Base-by-base conservation (phyloP, 2,797 vertebrate species). In the Aselliscus stoliczkanus region DNA sequence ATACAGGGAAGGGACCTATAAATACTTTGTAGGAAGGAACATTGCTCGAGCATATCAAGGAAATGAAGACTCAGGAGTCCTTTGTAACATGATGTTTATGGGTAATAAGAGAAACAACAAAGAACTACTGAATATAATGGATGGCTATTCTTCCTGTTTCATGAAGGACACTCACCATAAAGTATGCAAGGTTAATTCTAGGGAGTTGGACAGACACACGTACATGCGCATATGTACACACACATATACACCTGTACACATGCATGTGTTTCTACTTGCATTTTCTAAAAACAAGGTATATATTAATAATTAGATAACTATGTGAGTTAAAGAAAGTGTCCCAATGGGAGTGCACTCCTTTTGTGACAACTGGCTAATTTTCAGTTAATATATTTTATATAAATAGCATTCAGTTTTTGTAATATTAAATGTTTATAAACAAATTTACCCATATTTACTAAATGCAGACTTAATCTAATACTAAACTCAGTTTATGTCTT, bases 201-300 rank as follows among this genome's bases (percentile, higher is more conserved):
- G 15, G 31, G 25, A 79, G 54, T 20, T 72, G 23, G 25, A 62
- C 23, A n/a, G 11, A 90, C 52, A 56, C 39, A 70, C 9, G 81
- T 13, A 70, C 34, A 27, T 5, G 62, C n/a, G 69, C 11, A 42
- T 7, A 42, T 7, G 56, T 2, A 15, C 7, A 60, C 1, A 58
- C 1, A n/a, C 0, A 9, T 12, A 10, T 21, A 52, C 2, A n/a
- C 8, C 18, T 5, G 23, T 54, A 11, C 7, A 11, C 0, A 0
- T 17, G 5, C 34, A 13, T 12, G 1, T 2, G 2, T 75, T 52
- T 34, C 25, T 25, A 39, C 42, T 83, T 76, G 11, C 25, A 5
- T 58, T 64, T 90, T 64, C 52, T 77, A 37, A 6, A 75, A 20
- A 20, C 73, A 80, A 65, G n/a, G 23, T 84, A 11, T 17, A 65